Percentiles rank a stretch among this genome's conserved stretches.
phyloP scores from a whole-genome alignment of 2,113 vertebrate genomes.

The Podocnemis expansa region DNA sequence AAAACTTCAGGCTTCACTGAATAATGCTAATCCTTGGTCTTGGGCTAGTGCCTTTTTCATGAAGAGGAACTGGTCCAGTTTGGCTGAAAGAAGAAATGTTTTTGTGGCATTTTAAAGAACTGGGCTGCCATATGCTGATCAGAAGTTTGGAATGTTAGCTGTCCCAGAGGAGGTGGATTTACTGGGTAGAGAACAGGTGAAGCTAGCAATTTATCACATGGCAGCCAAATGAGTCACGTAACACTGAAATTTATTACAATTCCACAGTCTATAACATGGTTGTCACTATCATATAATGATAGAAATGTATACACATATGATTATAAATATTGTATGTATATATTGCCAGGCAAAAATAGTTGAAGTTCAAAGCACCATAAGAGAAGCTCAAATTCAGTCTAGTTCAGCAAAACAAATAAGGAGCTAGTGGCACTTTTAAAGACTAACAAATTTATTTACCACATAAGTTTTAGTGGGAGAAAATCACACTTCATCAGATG shows the following conservation, averaged over 20 bases:
- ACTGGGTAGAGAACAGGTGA: background rate
- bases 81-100: background rate
- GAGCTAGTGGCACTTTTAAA: no score
- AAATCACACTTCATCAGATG: no score
- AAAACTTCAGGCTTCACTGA: background rate
- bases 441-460: no score
- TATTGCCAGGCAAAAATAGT: background rate
- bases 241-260: background rate
- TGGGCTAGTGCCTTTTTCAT: background rate
- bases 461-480: no score
- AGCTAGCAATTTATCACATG: background rate
- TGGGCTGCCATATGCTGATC: background rate
- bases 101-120: conserved; percentile 22
- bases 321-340: background rate
- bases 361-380: background rate
- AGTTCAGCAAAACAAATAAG: no score
- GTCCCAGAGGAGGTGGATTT: background rate
- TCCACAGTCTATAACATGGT: background rate
- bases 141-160: conserved; percentile 18
- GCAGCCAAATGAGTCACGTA: background rate
- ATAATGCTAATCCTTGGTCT: background rate
- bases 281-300: background rate
- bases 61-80: background rate
- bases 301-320: background rate
- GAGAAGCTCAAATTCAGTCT: background rate